These are phyloP conservation scores for Sebastes glaucus DNA, from an alignment of 2,797 vertebrate species.

Conservation along the genomic window DNA sequence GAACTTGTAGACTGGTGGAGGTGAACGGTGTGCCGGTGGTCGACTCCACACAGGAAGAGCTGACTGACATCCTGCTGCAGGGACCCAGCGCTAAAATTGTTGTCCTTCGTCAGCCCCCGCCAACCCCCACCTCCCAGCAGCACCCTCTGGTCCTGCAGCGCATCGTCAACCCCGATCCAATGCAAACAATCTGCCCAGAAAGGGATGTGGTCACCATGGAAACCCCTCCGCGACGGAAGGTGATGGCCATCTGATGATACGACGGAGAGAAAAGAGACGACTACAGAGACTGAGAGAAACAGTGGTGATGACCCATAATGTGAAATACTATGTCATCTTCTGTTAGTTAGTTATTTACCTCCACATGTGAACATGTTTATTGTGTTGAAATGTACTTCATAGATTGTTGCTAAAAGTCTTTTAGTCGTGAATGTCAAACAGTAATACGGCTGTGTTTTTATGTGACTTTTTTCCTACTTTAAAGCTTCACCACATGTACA, in stretches of 20 bases:
- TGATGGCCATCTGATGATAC: constrained; percentile 69
- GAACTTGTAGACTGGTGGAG: constrained; percentile 73
- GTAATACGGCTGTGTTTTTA: not conserved
- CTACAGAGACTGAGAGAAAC: not conserved
- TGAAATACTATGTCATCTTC: not conserved
- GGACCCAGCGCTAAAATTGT: constrained; percentile 70
- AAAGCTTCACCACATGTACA: constrained; percentile 8
- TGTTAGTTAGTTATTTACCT: not conserved
- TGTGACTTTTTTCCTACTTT: not conserved
- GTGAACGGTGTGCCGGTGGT: constrained; percentile 78
- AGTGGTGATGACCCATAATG: not conserved
- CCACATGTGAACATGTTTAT: constrained; percentile 1
- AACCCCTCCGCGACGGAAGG: constrained; percentile 50
- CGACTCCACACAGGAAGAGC: constrained; percentile 69
- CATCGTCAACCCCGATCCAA: constrained; percentile 19
- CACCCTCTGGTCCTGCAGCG: constrained; percentile 31
- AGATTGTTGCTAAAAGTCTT: not conserved
- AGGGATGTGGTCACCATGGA: constrained; percentile 43
- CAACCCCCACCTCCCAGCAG: constrained; percentile 21
- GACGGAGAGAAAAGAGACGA: not conserved
- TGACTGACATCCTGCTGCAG: constrained; percentile 67
- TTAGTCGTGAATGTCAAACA: not conserved
- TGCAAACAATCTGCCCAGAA: constrained; percentile 28
- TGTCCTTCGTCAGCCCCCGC: constrained; percentile 70
- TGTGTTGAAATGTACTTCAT: not conserved